A percentile compares a stretch with the other conserved stretches of the same genome.
Conservation (phyloP, 2,113 vertebrate species). For the Pongo pygmaeus region DNA sequence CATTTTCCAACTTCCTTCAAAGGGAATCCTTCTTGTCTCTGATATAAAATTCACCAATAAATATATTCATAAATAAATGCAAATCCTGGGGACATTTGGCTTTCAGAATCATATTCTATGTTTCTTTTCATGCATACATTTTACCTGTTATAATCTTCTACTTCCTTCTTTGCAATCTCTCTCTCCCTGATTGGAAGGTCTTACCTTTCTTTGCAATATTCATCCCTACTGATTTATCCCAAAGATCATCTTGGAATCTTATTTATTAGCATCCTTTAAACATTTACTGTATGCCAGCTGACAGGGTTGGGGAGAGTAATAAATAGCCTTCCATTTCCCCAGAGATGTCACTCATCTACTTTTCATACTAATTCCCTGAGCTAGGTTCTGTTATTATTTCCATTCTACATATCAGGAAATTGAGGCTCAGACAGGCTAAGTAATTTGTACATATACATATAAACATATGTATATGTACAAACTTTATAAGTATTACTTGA, state of each 20-base stretch:
- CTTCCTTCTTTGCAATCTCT: background rate
- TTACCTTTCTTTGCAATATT: background rate
- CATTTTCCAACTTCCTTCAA: constrained; percentile 1
- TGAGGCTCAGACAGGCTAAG: background rate
- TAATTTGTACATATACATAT: background rate
- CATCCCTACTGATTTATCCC: background rate
- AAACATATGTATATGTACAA: background rate
- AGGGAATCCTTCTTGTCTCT: background rate
- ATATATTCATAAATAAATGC: background rate
- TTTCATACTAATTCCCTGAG: background rate
- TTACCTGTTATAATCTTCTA: background rate
- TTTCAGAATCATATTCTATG: constrained; percentile 10
- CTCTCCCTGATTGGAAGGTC: background rate
- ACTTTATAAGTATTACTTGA: background rate
- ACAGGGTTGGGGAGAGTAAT: background rate
- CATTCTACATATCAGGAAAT: background rate
- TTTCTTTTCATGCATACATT: background rate
- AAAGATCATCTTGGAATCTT: background rate
- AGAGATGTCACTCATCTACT: background rate
- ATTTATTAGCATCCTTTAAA: background rate
- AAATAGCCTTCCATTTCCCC: background rate
- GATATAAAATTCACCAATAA: background rate
- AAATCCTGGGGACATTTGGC: background rate
- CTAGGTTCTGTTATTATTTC: background rate
- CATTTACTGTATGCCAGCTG: background rate